Evolutionary conservation across 1,140 invertebrate genomes (phyloP).

Genomic region (Diachasmimorpha longicaudata): DNA sequence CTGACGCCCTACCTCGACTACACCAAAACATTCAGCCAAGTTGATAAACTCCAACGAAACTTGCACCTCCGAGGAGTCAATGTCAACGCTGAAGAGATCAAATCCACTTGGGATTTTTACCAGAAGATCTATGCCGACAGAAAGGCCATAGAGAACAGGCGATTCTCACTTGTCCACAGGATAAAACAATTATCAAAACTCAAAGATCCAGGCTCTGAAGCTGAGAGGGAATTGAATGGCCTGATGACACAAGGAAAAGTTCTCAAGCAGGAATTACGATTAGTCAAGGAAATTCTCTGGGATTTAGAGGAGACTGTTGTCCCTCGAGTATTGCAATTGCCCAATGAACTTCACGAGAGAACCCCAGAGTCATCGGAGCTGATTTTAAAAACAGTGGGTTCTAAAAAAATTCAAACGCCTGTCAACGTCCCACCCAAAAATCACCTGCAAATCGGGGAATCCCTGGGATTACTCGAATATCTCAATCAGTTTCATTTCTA

Average conservation of each 20-base stretch:
- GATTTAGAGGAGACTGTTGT: constrained; percentile 69
- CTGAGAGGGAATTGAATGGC: constrained; percentile 57
- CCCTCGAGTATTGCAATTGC: constrained; percentile 66
- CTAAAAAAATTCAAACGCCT: constrained; percentile 33
- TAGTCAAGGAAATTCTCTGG: constrained; percentile 65
- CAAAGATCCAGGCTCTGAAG: constrained; percentile 47
- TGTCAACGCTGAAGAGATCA: constrained; percentile 59
- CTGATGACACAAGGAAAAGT: constrained; percentile 63
- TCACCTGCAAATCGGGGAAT: constrained; percentile 68
- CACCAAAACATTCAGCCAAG: constrained; percentile 60
- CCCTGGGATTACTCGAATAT: constrained; percentile 66
- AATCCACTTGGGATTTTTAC: constrained; percentile 64
- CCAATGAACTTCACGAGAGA: constrained; percentile 69
- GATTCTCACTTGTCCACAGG: constrained; percentile 38
- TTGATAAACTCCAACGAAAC: constrained; percentile 60
- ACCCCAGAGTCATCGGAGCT: constrained; percentile 62
- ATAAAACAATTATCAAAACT: constrained; percentile 47
- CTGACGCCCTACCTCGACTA: constrained; percentile 70
- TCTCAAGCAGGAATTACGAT: constrained; percentile 68
- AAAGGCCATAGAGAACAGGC: constrained; percentile 55
- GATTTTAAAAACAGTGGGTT: constrained; percentile 59
- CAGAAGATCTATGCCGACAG: constrained; percentile 54
- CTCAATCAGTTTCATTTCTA: constrained; percentile 68
- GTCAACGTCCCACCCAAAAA: constrained; percentile 27
- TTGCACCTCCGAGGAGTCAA: constrained; percentile 57